A percentile compares a stretch with the other conserved stretches of the same genome.
phyloP scores from a whole-genome alignment of 2,113 vertebrate species.

The Arvicanthis niloticus region DNA sequence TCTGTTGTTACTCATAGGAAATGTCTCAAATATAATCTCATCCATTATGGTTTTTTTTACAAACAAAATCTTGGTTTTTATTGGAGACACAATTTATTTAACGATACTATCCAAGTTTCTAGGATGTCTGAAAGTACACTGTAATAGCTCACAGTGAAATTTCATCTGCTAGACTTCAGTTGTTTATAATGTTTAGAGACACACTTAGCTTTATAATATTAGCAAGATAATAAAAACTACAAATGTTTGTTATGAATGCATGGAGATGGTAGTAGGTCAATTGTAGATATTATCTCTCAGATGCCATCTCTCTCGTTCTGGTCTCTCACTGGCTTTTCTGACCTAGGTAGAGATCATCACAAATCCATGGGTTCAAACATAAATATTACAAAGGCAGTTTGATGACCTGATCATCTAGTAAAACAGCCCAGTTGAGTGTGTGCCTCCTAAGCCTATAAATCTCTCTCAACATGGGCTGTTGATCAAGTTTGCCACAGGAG shows the following conservation, averaged over 20 bases:
- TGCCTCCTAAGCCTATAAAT: not conserved
- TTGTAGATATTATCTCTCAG: too few species aligned
- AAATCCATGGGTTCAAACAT: not conserved
- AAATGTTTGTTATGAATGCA: not conserved
- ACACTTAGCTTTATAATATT: not conserved
- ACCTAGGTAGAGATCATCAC: not conserved
- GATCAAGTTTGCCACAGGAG: not conserved
- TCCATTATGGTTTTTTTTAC: not conserved
- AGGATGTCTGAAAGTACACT: too few species aligned
- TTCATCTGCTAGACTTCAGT: not conserved
- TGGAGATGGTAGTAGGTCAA: not conserved
- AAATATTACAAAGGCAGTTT: not conserved
- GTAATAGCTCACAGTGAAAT: not conserved
- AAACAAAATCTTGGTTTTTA: slow-evolving; percentile 3
- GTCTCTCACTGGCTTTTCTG: not conserved
- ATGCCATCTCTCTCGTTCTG: not conserved
- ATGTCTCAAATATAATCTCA: not conserved
- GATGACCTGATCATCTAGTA: not conserved
- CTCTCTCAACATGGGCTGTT: not conserved
- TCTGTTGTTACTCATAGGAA: not conserved
- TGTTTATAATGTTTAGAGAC: not conserved
- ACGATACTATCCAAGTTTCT: not conserved
- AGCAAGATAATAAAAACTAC: not conserved
- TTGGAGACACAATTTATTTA: not conserved
- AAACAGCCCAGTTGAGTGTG: too few species aligned